Conservation (phyloP, 2,888 invertebrate genomes). For the Andrena camellia region DNA sequence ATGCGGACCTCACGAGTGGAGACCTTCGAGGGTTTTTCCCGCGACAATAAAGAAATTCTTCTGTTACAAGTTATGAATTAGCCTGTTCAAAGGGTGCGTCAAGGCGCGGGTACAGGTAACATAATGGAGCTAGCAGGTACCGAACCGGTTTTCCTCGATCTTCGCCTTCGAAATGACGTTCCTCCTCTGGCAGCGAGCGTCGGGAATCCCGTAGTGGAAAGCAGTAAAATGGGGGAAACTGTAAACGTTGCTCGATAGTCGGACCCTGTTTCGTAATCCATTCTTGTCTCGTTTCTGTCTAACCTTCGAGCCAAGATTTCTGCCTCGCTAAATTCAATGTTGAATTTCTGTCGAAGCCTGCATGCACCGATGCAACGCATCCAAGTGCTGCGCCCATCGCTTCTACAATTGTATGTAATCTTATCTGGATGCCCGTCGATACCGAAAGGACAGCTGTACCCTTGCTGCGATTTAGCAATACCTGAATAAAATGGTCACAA, state of each 20-base stretch:
- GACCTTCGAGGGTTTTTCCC: conserved; percentile 26
- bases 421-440: conserved; percentile 14
- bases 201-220: conserved; percentile 49
- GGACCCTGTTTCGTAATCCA: conserved; percentile 40
- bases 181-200: conserved; percentile 27
- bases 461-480: not conserved
- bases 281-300: not conserved
- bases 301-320: not conserved
- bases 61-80: conserved; percentile 69
- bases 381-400: not conserved
- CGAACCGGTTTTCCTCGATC: conserved; percentile 74
- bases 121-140: conserved; percentile 66
- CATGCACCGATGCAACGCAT: not conserved
- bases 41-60: conserved; percentile 14
- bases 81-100: conserved; percentile 43
- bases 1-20: conserved; percentile 1
- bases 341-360: not conserved
- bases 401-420: conserved; percentile 4
- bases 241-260: conserved; percentile 31
- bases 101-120: conserved; percentile 49
- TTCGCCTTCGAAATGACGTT: conserved; percentile 68
- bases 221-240: conserved; percentile 50
- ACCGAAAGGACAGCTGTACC: not conserved
- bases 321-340: not conserved
- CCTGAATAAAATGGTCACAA: not conserved